Base-by-base conservation (phyloP, 2,888 invertebrate species). In the Lissocephala sabroskyi region DNA sequence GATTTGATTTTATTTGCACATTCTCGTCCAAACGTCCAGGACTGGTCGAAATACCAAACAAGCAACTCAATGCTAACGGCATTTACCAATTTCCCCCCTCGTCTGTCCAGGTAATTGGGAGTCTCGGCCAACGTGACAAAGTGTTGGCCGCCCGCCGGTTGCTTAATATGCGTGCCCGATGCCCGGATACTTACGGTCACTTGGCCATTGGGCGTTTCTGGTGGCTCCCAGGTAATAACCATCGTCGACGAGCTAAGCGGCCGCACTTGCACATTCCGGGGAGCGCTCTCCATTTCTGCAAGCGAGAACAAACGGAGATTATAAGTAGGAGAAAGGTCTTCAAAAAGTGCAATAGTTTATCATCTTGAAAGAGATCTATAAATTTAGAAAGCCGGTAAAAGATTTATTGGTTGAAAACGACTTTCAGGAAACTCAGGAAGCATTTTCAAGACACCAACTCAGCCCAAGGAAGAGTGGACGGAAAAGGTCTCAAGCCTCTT, bases 181-280 rank as follows among this genome's bases (percentile, higher is more conserved):
- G 3, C 23, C 47, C 49, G 56, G 58, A 56, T 70, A 87, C 91
- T 89, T 86, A 97, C 97, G 87, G 94, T 95, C 66, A 99, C 95
- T 89, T 95, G 94, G 70, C 98, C 98, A 83, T 98, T 98, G 40
- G 98, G 96, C 46, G 95, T 95, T 84, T 97, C 96, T 13, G 98
- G 98, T 82, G 96, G 96, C 76, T 96, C 95, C 99, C 99, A 99
- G 81, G 96, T 95, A 68, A 99, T 96, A 49, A 97, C 93, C 92
- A 99, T 95, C 29, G 97, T 97, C 82, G 94, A 96, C 45, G 96
- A 94, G 84, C 96, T 97, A 64, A 97, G 89, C 4, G 98, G 96
- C 45, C 96, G 89, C 44, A 96, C 97, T 87, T 94, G 93, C 32
- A 98, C 95, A 85, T 96, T 96, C 70, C 93, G 88, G 4, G 98